Percentiles rank a stretch among this genome's conserved stretches.
phyloP scores from a whole-genome alignment of 2,113 vertebrate genomes.

The Egretta garzetta region DNA sequence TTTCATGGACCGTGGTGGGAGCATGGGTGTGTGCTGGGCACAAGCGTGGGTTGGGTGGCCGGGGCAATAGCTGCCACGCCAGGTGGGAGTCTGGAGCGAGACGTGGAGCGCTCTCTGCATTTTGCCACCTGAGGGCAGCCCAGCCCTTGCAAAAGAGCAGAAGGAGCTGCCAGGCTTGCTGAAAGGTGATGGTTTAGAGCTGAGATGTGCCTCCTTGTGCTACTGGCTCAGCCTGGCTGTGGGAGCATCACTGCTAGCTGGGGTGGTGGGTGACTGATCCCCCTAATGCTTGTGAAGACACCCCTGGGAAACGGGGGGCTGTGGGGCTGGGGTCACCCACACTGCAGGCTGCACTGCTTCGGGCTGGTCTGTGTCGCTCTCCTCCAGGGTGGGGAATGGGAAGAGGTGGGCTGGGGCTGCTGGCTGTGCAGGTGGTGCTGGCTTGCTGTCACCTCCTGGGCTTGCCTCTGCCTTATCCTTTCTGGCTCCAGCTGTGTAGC shows the following conservation, averaged over 20 bases:
- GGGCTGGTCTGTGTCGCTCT: neutral
- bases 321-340: accelerated
- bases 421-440: accelerated
- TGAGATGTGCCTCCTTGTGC: neutral
- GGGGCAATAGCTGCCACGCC: neutral
- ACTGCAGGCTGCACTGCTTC: neutral
- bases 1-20: accelerated
- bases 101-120: neutral
- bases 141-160: neutral
- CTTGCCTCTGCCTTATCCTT: neutral
- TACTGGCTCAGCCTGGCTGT: neutral
- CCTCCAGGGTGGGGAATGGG: accelerated
- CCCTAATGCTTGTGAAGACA: neutral
- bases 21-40: accelerated
- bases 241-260: neutral
- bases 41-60: neutral
- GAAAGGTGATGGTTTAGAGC: neutral
- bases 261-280: neutral
- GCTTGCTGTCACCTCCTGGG: neutral
- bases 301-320: neutral
- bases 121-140: constrained; percentile 64
- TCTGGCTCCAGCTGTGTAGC: neutral
- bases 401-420: neutral
- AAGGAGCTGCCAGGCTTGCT: neutral
- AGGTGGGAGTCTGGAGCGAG: neutral